Percentiles rank a stretch among this genome's conserved stretches.
These are phyloP conservation scores for Manis crassicaudata DNA, from an alignment of 2,797 vertebrate genomes.

Conservation along the genomic window DNA sequence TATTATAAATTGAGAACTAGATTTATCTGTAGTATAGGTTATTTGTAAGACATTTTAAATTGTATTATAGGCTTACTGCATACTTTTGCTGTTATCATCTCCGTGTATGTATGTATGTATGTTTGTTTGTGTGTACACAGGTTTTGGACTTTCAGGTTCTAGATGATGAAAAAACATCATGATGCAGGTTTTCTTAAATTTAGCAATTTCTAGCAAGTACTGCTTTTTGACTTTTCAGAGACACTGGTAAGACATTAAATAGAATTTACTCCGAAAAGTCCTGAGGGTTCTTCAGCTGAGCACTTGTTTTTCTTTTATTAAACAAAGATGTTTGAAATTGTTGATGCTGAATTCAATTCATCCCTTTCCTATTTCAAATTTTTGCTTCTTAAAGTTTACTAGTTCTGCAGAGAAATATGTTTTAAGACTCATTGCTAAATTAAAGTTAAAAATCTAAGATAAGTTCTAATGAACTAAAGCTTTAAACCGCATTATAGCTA, in stretches of 20 bases:
- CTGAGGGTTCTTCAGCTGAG: not conserved
- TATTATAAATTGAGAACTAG: not conserved
- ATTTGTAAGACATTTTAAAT: not conserved
- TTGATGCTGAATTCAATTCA: not conserved
- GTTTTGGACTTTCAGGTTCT: not conserved
- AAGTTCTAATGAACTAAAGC: not conserved
- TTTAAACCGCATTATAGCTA: not conserved
- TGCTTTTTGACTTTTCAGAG: not conserved
- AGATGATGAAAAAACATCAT: not conserved
- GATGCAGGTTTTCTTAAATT: not conserved
- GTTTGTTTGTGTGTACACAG: not conserved
- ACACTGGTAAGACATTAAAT: not conserved
- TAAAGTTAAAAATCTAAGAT: not conserved
- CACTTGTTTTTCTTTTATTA: not conserved
- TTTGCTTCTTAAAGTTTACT: not conserved
- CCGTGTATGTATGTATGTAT: rapidly evolving
- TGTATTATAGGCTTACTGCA: not conserved
- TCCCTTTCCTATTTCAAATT: not conserved
- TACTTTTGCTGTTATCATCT: not conserved
- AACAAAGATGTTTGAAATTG: not conserved
- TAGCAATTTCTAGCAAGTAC: not conserved
- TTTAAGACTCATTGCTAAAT: not conserved
- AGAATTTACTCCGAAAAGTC: not conserved
- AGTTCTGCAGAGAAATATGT: not conserved
- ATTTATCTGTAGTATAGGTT: not conserved